Evolutionary conservation across 2,888 invertebrate genomes (phyloP), one percentile per base, ranked within the genome.

Genomic region (Nasonia oneida): DNA sequence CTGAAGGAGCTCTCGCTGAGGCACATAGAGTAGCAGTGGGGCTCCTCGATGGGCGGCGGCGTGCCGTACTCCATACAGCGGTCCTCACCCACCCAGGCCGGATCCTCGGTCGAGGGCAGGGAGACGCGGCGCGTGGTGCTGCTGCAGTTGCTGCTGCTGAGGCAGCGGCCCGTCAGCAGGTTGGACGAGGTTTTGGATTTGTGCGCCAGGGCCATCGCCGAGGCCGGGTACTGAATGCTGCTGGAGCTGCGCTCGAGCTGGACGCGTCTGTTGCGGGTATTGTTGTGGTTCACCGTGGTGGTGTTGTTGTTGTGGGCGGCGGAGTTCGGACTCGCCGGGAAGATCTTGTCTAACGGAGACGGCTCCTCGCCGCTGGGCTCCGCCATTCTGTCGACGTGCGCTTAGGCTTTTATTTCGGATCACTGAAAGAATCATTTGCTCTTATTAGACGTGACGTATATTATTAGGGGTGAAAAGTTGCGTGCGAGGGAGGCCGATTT

Each of bases 1-100:
- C 89, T 96, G 92, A 96, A 96, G 91, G 97, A 97, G 94, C 96
- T 97, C 92, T 97, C 97, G 94, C 97, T 97, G 94, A 97, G 95
- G 92, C 96, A 96, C 89, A 97, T 96, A 73, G 96, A 96, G 93
- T 96, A 93, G 81, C 91, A 92, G 39, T 92, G 90, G 0, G 92
- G 91, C 71, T 92, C 96, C 93, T 97, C 97, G 85, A 97, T 96
- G 50, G 97, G 97, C 12, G 97, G 97, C 29, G 97, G 96, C 64
- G 96, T 96, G 84, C 97, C 97, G 90, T 96, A 96, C 92, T 97
- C 96, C 95, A 97, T 96, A 93, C 96, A 96, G 3, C 87, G 89
- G 3, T 90, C 90, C 0, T 90, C 90, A 15, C 88, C 47, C 0
- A 75, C 83, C 84, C 88, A 88, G 6, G 86, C 61, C 18, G 85